Evolutionary conservation across 2,888 invertebrate species (phyloP).

Genomic region (Sarcophaga subvicina): DNA sequence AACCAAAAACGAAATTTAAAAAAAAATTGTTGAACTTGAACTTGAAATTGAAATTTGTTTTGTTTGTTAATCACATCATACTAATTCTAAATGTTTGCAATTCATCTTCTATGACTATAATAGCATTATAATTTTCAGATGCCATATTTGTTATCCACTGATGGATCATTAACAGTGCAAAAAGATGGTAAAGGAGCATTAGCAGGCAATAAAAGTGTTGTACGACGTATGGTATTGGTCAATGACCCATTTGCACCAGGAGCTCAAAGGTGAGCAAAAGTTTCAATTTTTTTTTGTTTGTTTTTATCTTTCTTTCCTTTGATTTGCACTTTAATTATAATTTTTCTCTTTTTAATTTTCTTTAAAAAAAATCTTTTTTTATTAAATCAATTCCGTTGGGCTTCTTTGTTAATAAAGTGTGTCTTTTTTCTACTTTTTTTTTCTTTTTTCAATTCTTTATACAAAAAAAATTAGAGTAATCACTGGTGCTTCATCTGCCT

Average conservation of each 20-base stretch:
- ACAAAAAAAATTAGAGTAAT: conserved; percentile 77
- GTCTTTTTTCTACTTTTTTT: conserved; percentile 20
- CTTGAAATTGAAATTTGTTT: conserved; percentile 15
- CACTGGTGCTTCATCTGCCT: conserved; percentile 79
- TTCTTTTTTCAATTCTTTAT: conserved; percentile 2
- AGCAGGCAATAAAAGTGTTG: conserved; percentile 80
- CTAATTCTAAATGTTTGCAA: conserved; percentile 64
- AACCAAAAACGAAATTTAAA: conserved; percentile 2
- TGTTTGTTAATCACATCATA: conserved; percentile 59
- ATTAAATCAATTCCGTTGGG: neutral
- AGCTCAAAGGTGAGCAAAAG: conserved; percentile 78
- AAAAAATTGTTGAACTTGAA: neutral
- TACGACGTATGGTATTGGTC: conserved; percentile 82
- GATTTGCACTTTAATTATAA: neutral
- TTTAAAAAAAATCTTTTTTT: too few species aligned
- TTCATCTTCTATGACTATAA: conserved; percentile 66
- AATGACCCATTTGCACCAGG: conserved; percentile 81
- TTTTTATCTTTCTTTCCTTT: neutral
- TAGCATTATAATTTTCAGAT: conserved; percentile 77
- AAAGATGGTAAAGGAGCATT: conserved; percentile 81
- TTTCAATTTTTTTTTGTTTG: neutral
- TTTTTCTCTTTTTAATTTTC: neutral
- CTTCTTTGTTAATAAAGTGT: conserved; percentile 7
- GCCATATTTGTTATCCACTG: conserved; percentile 81
- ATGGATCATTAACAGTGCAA: conserved; percentile 81